These are phyloP conservation scores for Motacilla alba DNA, from an alignment of 2,113 vertebrate species.

Conservation along the genomic window DNA sequence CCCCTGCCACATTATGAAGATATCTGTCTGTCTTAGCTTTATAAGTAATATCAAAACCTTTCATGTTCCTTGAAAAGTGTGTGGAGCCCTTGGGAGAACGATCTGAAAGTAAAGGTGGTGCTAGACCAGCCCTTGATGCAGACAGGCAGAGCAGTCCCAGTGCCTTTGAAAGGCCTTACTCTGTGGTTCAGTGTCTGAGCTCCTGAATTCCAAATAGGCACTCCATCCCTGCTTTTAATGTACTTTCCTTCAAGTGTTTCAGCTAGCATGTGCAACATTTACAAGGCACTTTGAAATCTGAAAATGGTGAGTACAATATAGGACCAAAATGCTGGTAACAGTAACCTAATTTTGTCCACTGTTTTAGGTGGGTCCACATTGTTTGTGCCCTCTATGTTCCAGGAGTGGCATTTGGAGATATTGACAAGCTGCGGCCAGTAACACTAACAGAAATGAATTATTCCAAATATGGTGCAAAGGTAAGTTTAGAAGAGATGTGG, in stretches of 20 bases:
- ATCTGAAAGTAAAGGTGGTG: neutral
- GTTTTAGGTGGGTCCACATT: constrained; percentile 94
- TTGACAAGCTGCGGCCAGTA: constrained; percentile 94
- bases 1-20: neutral
- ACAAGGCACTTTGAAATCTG: neutral
- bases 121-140: neutral
- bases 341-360: constrained; percentile 29
- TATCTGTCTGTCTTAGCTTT: neutral
- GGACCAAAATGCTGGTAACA: neutral
- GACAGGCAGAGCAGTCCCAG: neutral
- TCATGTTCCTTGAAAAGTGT: neutral
- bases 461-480: constrained; percentile 98
- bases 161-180: neutral
- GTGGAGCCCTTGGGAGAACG: neutral
- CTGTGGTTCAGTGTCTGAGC: neutral
- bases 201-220: neutral
- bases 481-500: constrained; percentile 50
- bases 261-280: neutral
- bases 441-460: constrained; percentile 99
- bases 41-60: neutral
- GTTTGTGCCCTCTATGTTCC: constrained; percentile 98
- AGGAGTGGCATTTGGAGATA: constrained; percentile 97
- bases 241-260: neutral
- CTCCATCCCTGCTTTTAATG: neutral
- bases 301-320: neutral